phyloP scores from a whole-genome alignment of 2,113 vertebrate genomes.

The Mirounga angustirostris region DNA sequence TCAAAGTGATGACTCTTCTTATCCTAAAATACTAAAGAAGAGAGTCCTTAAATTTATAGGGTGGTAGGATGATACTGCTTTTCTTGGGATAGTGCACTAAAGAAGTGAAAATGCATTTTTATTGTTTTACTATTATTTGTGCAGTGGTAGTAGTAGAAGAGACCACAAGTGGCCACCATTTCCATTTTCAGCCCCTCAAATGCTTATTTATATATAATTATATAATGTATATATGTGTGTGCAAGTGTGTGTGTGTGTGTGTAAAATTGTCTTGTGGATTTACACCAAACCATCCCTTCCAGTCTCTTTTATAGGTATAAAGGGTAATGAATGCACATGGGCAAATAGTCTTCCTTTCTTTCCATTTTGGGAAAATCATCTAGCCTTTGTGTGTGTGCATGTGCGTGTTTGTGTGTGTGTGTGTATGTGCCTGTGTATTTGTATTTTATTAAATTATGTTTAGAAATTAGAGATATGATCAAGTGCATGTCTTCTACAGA shows the following conservation, averaged over 20 bases:
- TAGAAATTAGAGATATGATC: neutral
- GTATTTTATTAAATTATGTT: neutral
- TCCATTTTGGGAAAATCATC: neutral
- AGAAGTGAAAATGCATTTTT: neutral
- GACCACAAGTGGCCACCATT: neutral
- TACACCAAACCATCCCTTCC: neutral
- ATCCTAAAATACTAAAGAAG: neutral
- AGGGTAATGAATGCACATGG: neutral
- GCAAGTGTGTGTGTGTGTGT: neutral
- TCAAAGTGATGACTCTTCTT: neutral
- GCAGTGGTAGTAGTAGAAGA: neutral
- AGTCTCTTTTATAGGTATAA: neutral
- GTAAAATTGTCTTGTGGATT: neutral
- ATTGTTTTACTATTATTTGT: neutral
- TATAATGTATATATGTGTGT: neutral
- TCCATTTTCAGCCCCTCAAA: neutral
- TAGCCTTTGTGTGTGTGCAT: neutral
- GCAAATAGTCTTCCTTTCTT: neutral
- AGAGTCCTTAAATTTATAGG: neutral
- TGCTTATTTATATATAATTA: neutral
- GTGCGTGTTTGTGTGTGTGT: neutral
- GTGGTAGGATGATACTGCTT: neutral
- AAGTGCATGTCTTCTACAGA: neutral
- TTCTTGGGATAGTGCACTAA: neutral
- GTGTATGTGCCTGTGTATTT: neutral